Base-by-base conservation (phyloP, 2,888 invertebrate genomes). In the Muschampia staudingeri region DNA sequence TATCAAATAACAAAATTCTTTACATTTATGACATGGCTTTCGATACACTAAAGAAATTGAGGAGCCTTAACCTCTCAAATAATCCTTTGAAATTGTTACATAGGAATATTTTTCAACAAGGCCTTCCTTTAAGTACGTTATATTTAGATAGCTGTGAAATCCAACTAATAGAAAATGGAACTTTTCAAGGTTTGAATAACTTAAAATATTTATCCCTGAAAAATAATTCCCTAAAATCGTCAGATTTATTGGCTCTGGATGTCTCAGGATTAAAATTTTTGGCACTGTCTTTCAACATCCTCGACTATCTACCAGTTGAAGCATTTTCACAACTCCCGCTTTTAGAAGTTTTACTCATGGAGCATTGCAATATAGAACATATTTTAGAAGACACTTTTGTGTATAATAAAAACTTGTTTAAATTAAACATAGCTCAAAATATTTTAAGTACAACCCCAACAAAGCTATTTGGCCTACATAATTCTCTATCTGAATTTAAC, bases 201-300 rank as follows among this genome's bases (percentile, higher is more conserved):
- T 97, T 99, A 25, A 98, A 98, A 92, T 98, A 98, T 88, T 96
- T 99, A 25, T 98, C 98, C 90, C 94, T 99, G 75, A 98, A 98
- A 90, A 96, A 97, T 84, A 99, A 99, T 93, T 97, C 97, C 61
- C 94, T 99, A 70, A 98, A 97, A 88, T 97, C 98, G 16, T 97
- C 95, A 76, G 98, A 98, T 86, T 96, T 99, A 77, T 97, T 97
- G 81, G 97, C 98, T 83, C 95, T 99, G 73, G 98, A 98, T 90
- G 98, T 98, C 85, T 98, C 98, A 4, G 98, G 98, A 25, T 94
- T 99, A 87, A 97, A 98, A 86, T 97, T 98, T 42, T 95, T 99
- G 80, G 97, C 98, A 87, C 94, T 98, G 70, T 98, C 98, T 5
- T 97, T 98, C 88, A 99, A 99, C 93, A 98, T 99, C 92, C 98